A percentile compares a stretch with the other conserved stretches of the same genome.
Evolutionary conservation across 2,113 vertebrate genomes (phyloP).

Genomic region (Odocoileus hemionus): DNA sequence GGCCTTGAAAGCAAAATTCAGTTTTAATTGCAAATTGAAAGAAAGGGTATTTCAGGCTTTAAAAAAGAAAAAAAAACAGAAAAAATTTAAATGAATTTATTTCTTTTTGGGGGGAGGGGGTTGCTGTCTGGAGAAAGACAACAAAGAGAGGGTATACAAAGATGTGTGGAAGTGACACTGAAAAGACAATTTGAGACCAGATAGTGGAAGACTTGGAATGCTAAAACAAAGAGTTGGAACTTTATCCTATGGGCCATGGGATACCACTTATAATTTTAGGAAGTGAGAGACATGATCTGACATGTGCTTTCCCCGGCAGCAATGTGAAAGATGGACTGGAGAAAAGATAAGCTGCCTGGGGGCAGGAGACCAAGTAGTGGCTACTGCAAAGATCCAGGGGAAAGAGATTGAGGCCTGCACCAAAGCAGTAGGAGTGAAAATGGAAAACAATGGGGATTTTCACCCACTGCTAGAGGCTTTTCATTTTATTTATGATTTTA

Average conservation of each 20-base stretch:
- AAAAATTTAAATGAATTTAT: not conserved
- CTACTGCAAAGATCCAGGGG: not conserved
- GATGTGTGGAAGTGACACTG: not conserved
- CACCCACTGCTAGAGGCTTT: not conserved
- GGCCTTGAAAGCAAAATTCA: not conserved
- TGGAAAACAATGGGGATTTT: not conserved
- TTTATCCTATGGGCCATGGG: not conserved
- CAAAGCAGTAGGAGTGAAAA: not conserved
- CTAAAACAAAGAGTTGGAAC: not conserved
- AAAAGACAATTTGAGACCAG: not conserved
- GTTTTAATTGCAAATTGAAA: constrained; percentile 15
- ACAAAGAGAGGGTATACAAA: not conserved
- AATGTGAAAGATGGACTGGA: not conserved
- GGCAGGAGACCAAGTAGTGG: not conserved
- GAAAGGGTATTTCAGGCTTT: not conserved
- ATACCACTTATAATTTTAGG: not conserved
- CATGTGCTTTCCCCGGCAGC: not conserved
- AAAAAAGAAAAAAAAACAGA: not conserved
- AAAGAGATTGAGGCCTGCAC: not conserved
- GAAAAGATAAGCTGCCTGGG: not conserved
- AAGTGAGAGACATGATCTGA: not conserved
- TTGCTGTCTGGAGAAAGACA: not conserved
- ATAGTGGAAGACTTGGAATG: not conserved
- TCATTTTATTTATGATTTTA: not conserved
- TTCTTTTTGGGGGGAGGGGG: not conserved